phyloP scores from a whole-genome alignment of 2,888 invertebrate genomes.

The Idaea straminata region DNA sequence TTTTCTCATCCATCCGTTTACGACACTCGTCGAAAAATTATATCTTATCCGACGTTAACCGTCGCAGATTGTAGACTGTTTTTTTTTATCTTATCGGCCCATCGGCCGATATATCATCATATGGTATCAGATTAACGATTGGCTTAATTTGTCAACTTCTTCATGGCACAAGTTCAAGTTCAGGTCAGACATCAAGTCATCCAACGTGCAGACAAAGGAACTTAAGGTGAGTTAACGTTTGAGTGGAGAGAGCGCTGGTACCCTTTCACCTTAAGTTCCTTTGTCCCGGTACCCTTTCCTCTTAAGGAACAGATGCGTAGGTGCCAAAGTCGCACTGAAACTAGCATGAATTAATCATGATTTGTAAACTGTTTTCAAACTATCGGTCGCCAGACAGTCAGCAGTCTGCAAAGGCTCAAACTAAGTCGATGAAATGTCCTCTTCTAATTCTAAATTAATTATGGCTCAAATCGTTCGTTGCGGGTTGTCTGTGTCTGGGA shows the following conservation, averaged over 20 bases:
- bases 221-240: too few species aligned
- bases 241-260: too few species aligned
- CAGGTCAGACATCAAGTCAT: too few species aligned
- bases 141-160: background rate
- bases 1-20: slow-evolving; percentile 38
- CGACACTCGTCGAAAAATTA: slow-evolving; percentile 37
- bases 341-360: too few species aligned
- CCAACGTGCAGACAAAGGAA: too few species aligned
- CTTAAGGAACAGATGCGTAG: too few species aligned
- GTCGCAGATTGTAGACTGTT: background rate
- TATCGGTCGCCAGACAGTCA: background rate
- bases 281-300: too few species aligned
- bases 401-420: slow-evolving; percentile 13
- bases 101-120: background rate
- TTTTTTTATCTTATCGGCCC: too few species aligned
- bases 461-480: slow-evolving; percentile 26
- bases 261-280: too few species aligned
- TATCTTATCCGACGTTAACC: background rate
- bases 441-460: slow-evolving; percentile 49
- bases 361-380: background rate
- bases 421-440: slow-evolving; percentile 41
- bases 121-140: background rate
- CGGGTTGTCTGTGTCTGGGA: slow-evolving; percentile 20
- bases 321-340: too few species aligned
- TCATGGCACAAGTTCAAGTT: too few species aligned